Evolutionary conservation across 2,113 vertebrate genomes (phyloP), one percentile per base, ranked within the genome.

Genomic region (Cynoglossus semilaevis): DNA sequence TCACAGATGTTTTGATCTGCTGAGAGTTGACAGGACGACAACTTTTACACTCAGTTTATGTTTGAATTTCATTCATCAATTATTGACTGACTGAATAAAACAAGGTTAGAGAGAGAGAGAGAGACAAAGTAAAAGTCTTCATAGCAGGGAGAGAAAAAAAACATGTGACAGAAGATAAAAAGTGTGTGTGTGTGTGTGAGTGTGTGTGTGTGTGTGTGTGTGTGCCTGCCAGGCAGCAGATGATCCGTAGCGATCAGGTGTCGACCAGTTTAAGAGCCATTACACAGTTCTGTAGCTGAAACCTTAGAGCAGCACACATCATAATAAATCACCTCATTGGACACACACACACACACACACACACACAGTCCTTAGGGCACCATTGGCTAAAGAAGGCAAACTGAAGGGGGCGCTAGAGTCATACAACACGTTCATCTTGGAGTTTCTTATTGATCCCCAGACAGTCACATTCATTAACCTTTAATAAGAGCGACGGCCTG

Each of bases 271-370:
- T 84, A 83, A 82, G 61, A 53, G 16, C 65, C 88, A 85, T 82
- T 80, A 80, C 71, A 58, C 22, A 85, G 66, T 79, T 83, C 80
- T 86, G 81, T 79, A 52, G 72, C 56, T 84, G 85, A 87, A 91
- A 87, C 68, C 42, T 62, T 64, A 80, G 67, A 80, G 47, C 57
- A 15, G 16, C 46, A 34, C 18, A 6, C 51, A 78, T 56, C 74
- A 60, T 76, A 68, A 89, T 85, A 84, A 81, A 81, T 85, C 67
- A 68, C 49, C 68, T 16, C 71, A 43, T 61, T 67, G 46, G 59
- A 58, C 61, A 70, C 59, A 53, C 59, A 61, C 19, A 15, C 9
- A 1, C 38, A 7, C 43, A 54, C 67, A 18, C 72, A 53, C 48
- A 59, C 54, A 46, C 17, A 22, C 82, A 17, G 38, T 41, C 5